Conservation (phyloP, 2,797 vertebrate species). For the Scleropages formosus region DNA sequence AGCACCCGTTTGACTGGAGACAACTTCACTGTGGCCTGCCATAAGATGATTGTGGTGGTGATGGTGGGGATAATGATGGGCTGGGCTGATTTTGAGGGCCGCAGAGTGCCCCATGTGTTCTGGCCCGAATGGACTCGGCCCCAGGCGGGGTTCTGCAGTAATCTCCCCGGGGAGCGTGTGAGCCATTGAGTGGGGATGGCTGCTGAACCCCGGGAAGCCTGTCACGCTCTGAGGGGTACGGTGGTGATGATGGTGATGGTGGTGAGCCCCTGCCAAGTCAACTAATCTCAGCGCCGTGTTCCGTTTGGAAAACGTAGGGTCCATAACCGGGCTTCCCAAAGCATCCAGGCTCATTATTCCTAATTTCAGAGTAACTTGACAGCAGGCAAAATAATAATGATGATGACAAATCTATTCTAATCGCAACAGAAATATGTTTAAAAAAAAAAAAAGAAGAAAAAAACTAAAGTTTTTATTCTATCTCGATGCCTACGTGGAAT, state of each 20-base stretch:
- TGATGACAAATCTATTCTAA: slow-evolving; percentile 82
- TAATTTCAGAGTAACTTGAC: slow-evolving; percentile 87
- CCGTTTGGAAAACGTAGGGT: slow-evolving; percentile 86
- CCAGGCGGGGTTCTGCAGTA: slow-evolving; percentile 82
- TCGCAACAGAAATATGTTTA: slow-evolving; percentile 65
- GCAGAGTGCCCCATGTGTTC: slow-evolving; percentile 88
- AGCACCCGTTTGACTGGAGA: slow-evolving; percentile 87
- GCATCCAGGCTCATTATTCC: slow-evolving; percentile 84
- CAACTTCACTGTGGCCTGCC: slow-evolving; percentile 87
- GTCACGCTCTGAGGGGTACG: slow-evolving; percentile 88
- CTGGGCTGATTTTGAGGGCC: slow-evolving; percentile 90
- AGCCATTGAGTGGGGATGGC: slow-evolving; percentile 82
- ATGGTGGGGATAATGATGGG: slow-evolving; percentile 84
- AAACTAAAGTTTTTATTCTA: slow-evolving; percentile 71
- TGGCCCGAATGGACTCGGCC: slow-evolving; percentile 84
- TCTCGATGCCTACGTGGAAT: slow-evolving; percentile 86
- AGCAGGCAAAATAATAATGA: slow-evolving; percentile 82
- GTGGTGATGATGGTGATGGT: slow-evolving; percentile 81
- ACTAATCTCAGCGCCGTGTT: slow-evolving; percentile 90
- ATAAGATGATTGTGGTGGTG: slow-evolving; percentile 86
- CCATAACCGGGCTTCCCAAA: slow-evolving; percentile 83
- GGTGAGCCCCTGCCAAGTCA: slow-evolving; percentile 82
- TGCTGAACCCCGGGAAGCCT: slow-evolving; percentile 85
- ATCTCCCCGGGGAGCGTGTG: slow-evolving; percentile 82
- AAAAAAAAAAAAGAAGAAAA: slow-evolving; percentile 59